These are phyloP conservation scores for Eueides isabella DNA, from an alignment of 1,140 invertebrate genomes.

Conservation along the genomic window DNA sequence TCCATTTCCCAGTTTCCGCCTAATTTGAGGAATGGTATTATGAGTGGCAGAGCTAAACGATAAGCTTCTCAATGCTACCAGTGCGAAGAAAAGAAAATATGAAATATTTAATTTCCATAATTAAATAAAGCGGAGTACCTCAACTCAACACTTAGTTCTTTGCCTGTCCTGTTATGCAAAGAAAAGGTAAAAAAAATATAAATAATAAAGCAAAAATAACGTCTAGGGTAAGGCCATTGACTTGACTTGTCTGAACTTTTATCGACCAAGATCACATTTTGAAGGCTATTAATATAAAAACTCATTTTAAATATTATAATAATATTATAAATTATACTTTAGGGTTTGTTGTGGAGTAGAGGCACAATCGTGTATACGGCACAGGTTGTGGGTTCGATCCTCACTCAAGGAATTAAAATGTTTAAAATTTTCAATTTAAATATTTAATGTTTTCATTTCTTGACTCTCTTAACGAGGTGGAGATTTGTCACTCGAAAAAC, in stretches of 20 bases:
- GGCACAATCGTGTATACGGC: too few relatives aligned
- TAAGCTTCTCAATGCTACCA: not conserved
- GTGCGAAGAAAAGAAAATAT: not conserved
- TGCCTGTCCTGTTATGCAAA: not conserved
- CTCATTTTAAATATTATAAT: not conserved
- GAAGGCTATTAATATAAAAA: conserved; percentile 2
- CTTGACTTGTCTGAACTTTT: not conserved
- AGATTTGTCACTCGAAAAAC: too few relatives aligned
- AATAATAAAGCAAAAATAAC: not conserved
- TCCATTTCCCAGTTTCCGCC: not conserved
- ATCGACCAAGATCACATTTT: conserved; percentile 9
- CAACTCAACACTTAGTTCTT: not conserved
- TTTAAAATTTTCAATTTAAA: too few relatives aligned
- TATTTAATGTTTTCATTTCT: too few relatives aligned
- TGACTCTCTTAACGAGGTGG: too few relatives aligned
- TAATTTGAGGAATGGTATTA: not conserved
- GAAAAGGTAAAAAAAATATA: not conserved
- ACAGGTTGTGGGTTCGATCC: not conserved
- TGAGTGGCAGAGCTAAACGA: not conserved
- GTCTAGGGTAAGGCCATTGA: conserved; percentile 8
- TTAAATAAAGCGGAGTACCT: not conserved
- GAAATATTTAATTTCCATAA: not conserved
- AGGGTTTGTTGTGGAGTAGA: too few relatives aligned
- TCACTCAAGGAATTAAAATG: not conserved
- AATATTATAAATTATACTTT: not conserved